Conservation (phyloP, 2,888 invertebrate species). For the Liodrosophila aerea region DNA sequence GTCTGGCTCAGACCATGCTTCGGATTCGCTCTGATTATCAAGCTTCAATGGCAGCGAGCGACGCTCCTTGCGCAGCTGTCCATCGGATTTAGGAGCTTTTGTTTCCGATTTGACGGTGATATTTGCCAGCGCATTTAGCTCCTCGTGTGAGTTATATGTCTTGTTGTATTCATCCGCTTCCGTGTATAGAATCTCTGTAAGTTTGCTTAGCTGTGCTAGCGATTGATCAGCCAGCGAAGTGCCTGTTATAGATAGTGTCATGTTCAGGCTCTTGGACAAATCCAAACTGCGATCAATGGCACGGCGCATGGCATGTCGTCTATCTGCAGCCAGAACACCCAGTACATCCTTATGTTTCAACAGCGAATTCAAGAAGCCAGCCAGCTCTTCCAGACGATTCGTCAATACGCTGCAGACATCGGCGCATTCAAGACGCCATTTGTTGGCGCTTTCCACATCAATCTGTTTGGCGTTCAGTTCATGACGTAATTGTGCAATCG, state of each 20-base stretch:
- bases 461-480: slow-evolving; percentile 71
- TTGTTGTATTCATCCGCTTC: slow-evolving; percentile 60
- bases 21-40: slow-evolving; percentile 86
- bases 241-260: slow-evolving; percentile 79
- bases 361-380: slow-evolving; percentile 85
- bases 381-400: slow-evolving; percentile 85
- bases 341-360: slow-evolving; percentile 84
- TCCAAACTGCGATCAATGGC: slow-evolving; percentile 84
- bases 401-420: slow-evolving; percentile 83
- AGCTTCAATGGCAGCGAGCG: slow-evolving; percentile 75
- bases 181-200: slow-evolving; percentile 82
- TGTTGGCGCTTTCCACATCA: slow-evolving; percentile 77
- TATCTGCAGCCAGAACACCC: slow-evolving; percentile 83
- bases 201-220: slow-evolving; percentile 83
- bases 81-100: slow-evolving; percentile 72
- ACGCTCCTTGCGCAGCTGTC: slow-evolving; percentile 74
- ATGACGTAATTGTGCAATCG: slow-evolving; percentile 63
- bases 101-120: slow-evolving; percentile 72
- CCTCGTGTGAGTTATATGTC: slow-evolving; percentile 78
- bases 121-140: slow-evolving; percentile 39
- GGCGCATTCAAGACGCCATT: slow-evolving; percentile 80
- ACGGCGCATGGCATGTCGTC: slow-evolving; percentile 83
- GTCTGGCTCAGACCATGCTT: slow-evolving; percentile 94
- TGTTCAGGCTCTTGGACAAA: slow-evolving; percentile 83
- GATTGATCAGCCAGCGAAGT: slow-evolving; percentile 83